Evolutionary conservation across 2,113 vertebrate species (phyloP), one percentile per base, ranked within the genome.

Genomic region (Mellivora capensis): DNA sequence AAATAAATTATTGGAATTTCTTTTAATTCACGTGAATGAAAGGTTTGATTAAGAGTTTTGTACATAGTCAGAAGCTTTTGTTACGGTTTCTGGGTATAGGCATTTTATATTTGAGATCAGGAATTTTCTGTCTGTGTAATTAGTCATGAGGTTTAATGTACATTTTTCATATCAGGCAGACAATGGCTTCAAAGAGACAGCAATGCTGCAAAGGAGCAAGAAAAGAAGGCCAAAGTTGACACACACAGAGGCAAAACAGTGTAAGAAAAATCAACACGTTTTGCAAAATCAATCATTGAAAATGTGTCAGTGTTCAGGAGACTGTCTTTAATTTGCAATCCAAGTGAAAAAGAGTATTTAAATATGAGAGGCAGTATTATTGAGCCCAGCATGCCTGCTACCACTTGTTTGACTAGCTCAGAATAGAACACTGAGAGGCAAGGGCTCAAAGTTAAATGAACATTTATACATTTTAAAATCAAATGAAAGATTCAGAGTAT

Each of bases 401-500:
- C 93, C 93, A 94, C 97, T 98, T 97, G 97, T 98, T 98, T 97
- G 97, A 98, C 98, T 98, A 95, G 97, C 95, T 98, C 61, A 98
- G 98, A 98, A 98, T 97, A 98, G 97, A 98, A 96, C 91, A 95
- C 96, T 87, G 96, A 98, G 97, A 98, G 95, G 97, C 97, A 93
- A 96, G 94, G 94, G 90, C 97, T 97, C 96, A 98, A 97, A 98
- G 97, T 98, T 98, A 98, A 98, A 98, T 98, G 98, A 98, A 98
- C 97, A 96, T 98, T 98, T 97, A 98, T 98, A 98, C 97, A 98
- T 98, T 98, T 98, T 97, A 98, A 97, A 98, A 97, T 98, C 97
- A 96, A 96, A 98, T 98, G 97, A 98, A 98, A 98, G 97, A 97
- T 97, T 97, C 97, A 96, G 97, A 98, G 95, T 96, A 93, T 98